A percentile compares a stretch with the other conserved stretches of the same genome.
These are phyloP conservation scores for Chamaetylas fuelleborni DNA, from an alignment of 2,113 vertebrate genomes.

Conservation along the genomic window DNA sequence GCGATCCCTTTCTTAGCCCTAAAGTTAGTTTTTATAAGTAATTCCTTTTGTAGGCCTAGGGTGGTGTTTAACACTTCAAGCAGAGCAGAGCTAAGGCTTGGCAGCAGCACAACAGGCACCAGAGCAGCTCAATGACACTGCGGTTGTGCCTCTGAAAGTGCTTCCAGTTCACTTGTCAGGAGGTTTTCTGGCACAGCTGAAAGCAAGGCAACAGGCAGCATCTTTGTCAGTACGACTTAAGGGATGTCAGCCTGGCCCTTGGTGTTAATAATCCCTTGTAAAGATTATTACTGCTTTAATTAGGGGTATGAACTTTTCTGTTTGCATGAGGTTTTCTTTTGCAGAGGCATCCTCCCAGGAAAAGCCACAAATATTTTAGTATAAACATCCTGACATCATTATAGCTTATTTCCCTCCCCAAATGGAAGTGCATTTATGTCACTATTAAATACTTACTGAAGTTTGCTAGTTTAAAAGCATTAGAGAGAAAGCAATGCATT, in stretches of 20 bases:
- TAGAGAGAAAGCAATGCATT: neutral
- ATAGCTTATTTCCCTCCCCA: neutral
- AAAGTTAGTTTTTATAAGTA: neutral
- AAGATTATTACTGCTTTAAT: neutral
- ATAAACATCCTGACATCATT: neutral
- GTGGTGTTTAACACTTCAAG: neutral
- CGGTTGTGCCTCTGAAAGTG: neutral
- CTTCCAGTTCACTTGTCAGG: neutral
- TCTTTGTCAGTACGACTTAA: neutral
- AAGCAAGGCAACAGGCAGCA: neutral
- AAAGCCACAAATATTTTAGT: conserved; percentile 22
- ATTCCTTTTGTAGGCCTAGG: neutral
- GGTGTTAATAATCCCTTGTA: neutral
- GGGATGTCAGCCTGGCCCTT: neutral
- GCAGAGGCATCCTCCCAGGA: neutral
- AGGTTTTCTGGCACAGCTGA: neutral
- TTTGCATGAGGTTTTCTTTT: neutral
- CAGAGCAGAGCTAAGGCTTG: neutral
- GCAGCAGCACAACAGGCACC: rapidly evolving
- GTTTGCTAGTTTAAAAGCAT: neutral
- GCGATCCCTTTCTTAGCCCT: neutral
- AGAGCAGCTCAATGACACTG: neutral
- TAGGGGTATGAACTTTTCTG: neutral
- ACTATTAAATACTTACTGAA: neutral
- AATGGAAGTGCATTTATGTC: neutral